Conservation (phyloP, 2,888 invertebrate species). For the Pterostichus niger region DNA sequence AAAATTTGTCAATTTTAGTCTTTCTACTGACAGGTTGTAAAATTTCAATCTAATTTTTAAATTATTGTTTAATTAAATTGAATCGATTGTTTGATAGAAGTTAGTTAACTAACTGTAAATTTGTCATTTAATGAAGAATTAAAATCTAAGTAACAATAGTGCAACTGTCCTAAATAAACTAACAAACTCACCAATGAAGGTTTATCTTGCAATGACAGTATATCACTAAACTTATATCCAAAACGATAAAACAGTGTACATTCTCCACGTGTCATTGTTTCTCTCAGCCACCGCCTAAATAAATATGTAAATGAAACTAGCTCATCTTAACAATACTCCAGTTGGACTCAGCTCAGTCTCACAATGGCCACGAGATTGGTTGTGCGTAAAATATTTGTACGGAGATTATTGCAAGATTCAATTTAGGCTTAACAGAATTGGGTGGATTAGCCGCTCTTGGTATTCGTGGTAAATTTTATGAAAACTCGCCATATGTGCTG, state of each 20-base stretch:
- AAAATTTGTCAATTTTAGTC: no score
- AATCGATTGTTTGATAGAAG: no score
- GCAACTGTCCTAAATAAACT: no score
- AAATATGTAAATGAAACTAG: conserved; percentile 64
- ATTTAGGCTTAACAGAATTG: conserved; percentile 66
- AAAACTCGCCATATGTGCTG: conserved; percentile 63
- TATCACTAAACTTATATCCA: conserved; percentile 25
- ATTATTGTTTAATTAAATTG: no score
- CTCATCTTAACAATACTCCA: conserved; percentile 37
- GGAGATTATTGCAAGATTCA: conserved; percentile 67
- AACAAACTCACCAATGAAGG: neutral
- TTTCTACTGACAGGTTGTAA: no score
- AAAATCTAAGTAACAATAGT: no score
- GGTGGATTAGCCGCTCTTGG: conserved; percentile 52
- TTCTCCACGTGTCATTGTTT: neutral
- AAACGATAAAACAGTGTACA: conserved; percentile 17
- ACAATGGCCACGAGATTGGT: conserved; percentile 63
- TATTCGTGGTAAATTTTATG: conserved; percentile 64
- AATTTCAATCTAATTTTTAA: no score
- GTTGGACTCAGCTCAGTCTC: neutral
- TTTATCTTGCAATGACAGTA: neutral
- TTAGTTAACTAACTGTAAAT: no score
- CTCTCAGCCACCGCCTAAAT: conserved; percentile 49
- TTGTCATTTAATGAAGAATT: no score
- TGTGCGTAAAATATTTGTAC: conserved; percentile 67